Percentiles rank a stretch among this genome's conserved stretches.
These are phyloP conservation scores for Callorhinus ursinus DNA, from an alignment of 2,113 vertebrate genomes.

Conservation along the genomic window DNA sequence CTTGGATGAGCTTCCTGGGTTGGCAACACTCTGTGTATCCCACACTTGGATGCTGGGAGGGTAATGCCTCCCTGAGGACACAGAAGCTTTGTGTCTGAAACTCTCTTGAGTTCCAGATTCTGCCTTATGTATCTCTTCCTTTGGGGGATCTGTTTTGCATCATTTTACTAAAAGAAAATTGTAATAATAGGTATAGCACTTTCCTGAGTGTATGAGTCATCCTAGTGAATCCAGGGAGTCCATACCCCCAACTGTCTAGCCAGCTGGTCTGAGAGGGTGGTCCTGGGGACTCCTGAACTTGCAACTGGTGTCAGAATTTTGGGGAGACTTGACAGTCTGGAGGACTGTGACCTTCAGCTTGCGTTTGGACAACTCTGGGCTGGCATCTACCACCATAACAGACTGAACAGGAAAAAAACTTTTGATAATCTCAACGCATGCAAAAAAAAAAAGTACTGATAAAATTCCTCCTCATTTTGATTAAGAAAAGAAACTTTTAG, in stretches of 20 bases:
- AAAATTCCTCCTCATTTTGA: not conserved
- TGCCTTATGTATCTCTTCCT: not conserved
- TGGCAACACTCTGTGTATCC: too few relatives aligned
- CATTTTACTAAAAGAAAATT: not conserved
- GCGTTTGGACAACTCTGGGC: too few relatives aligned
- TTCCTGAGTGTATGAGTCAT: not conserved
- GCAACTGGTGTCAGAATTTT: not conserved
- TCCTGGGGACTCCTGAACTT: not conserved
- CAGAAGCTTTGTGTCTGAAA: not conserved
- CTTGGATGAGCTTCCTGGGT: not conserved
- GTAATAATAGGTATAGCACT: too few relatives aligned
- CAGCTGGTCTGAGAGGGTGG: not conserved
- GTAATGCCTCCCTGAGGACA: too few relatives aligned
- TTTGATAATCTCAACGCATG: not conserved
- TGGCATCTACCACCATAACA: rapidly evolving
- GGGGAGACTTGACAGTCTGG: not conserved
- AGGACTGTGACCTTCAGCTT: not conserved
- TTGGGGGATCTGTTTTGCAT: not conserved
- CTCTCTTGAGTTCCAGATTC: not conserved
- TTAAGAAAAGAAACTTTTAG: not conserved
- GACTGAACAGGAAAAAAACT: not conserved
- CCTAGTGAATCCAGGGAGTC: not conserved
- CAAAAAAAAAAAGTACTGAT: not conserved
- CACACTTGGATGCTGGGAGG: not conserved
- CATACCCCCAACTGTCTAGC: not conserved